Evolutionary conservation across 1,140 invertebrate species (phyloP), one percentile per base, ranked within the genome.

Genomic region (Ips typographus): DNA sequence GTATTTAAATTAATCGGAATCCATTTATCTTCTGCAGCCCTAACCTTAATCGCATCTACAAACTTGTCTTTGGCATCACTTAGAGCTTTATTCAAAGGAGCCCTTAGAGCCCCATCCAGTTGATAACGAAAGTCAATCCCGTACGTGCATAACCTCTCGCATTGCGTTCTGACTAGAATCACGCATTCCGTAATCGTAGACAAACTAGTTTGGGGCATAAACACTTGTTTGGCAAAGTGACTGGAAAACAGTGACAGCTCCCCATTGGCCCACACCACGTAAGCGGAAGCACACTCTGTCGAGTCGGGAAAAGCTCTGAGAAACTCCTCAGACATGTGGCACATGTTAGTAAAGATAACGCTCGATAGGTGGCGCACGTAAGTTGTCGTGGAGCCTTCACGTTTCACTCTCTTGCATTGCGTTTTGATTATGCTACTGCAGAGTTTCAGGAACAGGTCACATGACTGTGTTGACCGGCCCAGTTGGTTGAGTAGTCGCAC

Each of bases 181-280:
- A 98, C 90, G 83, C 95, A 96, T 78, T 96, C 93, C 7, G 94
- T 89, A 56, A 98, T 85, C 2, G 89, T 89, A 56, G 90, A 89
- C 65, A 97, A 78, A 3, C 90, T 88, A 62, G 93, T 90, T 82
- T 97, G 94, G 8, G 94, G 93, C 73, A 91, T 92, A 79, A 99
- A 96, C 36, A 98, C 90, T 81, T 98, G 95, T 76, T 88, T 95
- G 75, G 88, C 89, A 79, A 91, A 91, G 88, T 88, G 92, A 81
- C 84, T 89, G 79, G 85, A 94, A 77, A 92, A 90, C 82, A 88
- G 86, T 78, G 89, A 90, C 53, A 98, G 82, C 83, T 99, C 95
- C 71, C 89, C 85, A 74, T 91, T 93, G 70, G 91, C 90, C 96
- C 96, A 98, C 1, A 96, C 91, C 70, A 96, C 88, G 73, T 96